phyloP scores from a whole-genome alignment of 2,888 invertebrate genomes.

The Ophraella communa region DNA sequence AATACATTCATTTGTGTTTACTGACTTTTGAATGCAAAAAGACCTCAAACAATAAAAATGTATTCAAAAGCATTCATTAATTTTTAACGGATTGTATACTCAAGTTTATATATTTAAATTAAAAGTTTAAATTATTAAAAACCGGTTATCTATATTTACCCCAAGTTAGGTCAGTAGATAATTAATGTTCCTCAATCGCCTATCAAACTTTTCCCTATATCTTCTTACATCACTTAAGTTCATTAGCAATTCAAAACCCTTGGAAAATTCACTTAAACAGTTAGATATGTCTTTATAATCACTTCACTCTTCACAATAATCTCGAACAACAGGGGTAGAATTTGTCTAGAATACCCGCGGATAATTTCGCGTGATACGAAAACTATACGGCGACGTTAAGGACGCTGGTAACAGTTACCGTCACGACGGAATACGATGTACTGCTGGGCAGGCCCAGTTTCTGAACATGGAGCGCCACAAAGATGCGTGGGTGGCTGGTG shows the following conservation, averaged over 20 bases:
- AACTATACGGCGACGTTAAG: constrained; percentile 20
- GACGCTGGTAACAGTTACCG: constrained; percentile 20
- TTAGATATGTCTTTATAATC: neutral
- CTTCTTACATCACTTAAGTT: constrained; percentile 19
- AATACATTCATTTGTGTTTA: too few relatives aligned
- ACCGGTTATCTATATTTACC: neutral
- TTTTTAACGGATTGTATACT: too few relatives aligned
- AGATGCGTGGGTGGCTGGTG: constrained; percentile 44
- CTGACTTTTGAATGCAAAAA: too few relatives aligned
- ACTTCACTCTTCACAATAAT: constrained; percentile 5
- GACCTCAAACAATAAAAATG: too few relatives aligned
- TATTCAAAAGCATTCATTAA: too few relatives aligned
- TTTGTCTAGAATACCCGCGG: constrained; percentile 18
- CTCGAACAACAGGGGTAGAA: neutral
- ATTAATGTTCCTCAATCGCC: neutral
- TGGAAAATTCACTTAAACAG: neutral
- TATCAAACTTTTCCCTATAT: constrained; percentile 3
- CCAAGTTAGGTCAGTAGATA: neutral
- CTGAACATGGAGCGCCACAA: constrained; percentile 50
- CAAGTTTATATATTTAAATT: too few relatives aligned
- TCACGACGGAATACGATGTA: constrained; percentile 50
- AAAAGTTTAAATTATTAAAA: neutral
- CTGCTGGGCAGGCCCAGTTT: constrained; percentile 53
- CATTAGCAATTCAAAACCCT: constrained; percentile 15
- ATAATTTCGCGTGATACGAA: constrained; percentile 21